Evolutionary conservation across 2,797 vertebrate species (phyloP), one percentile per base, ranked within the genome.

Genomic region (Xerus rutilus): DNA sequence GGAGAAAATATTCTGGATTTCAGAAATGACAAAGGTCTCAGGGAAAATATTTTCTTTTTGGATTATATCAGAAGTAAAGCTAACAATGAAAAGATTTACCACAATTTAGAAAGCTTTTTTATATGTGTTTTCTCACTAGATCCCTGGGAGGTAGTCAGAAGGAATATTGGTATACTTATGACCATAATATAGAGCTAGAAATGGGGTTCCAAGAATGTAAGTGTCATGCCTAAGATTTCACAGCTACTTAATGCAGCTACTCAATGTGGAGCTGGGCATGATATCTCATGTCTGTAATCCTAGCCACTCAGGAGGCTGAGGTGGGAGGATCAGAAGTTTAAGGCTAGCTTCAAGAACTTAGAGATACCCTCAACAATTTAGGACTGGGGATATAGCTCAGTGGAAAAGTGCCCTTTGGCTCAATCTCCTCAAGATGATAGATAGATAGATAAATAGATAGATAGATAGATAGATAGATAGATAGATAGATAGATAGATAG

Each of bases 1-100:
- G 73, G 62, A 92, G 47, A 94, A 83, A 95, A 87, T 62, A 39
- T 70, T 52, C 25, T 77, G 30, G 47, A 81, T 10, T 32, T 94
- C 49, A 89, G 72, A 86, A 88, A 93, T 10, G 20, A 81, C 28
- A 35, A 92, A 18, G 12, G 62, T 89, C 45, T 49, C 12, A 81
- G 85, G 25, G 47, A 96, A 91, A 84, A 85, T 23, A 91, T 13
- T 39, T 88, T 86, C 43, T 87, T 72, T 62, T 93, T 81, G 64
- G 67, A 93, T 86, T 95, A 49, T 69, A 64, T 62, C 57, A 78
- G 76, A 94, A 49, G 35, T 69, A 92, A 82, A 62, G 69, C 72
- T 59, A 76, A 76, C 17, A 86, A 87, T 12, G 39, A 89, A 64
- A 88, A 86, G 28, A 88, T 0, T 65, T 52, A 67, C 28, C 17